Evolutionary conservation across 2,888 invertebrate species (phyloP), one percentile per base, ranked within the genome.

Genomic region (Harmothoe impar): DNA sequence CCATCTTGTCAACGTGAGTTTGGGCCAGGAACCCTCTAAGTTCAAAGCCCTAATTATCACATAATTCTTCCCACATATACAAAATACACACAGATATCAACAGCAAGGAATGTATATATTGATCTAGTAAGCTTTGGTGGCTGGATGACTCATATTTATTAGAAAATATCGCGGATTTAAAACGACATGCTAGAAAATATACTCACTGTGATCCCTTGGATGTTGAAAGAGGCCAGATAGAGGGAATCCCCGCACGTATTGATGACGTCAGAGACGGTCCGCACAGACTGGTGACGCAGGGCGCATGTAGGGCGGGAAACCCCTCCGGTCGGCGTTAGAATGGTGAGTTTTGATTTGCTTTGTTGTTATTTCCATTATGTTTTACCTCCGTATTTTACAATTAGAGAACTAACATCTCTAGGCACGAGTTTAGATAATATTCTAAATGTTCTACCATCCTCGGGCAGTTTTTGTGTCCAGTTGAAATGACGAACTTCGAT

Each of bases 1-100:
- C 84, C 84, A 84, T 84, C 35, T 51, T 84, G 72, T 25, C 84
- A 84, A 84, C 84, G 84, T 84, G 84, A 84, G 84, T 84, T 84
- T 84, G 17, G 23, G 12, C 0, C 25, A 31, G 17, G 43, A 15
- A 1, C 15, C 15, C 29, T 29, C 29, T 29, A 15, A 72, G 15
- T 72, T 72, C 29, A 72, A 15, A 72, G 72, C 72, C 72, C 5
- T 15, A 72, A 15, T 29, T n/a, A 15, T 72, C 17, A 15, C 0
- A 72, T 15, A 72, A 25, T 72, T n/a, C 3, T 7, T 15, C 3
- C 0, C 25, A 72, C 5, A n/a, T 29, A 1, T 3, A 29, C 29
- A 29, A 72, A 72, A 72, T 72, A 29, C 3, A 72, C 72, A 15
- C 3, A 72, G 15, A 72, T 15, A 25, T n/a, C 72, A 25, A 72